Evolutionary conservation across 2,113 vertebrate species (phyloP), one percentile per base, ranked within the genome.

Genomic region (Microtus richardsoni): DNA sequence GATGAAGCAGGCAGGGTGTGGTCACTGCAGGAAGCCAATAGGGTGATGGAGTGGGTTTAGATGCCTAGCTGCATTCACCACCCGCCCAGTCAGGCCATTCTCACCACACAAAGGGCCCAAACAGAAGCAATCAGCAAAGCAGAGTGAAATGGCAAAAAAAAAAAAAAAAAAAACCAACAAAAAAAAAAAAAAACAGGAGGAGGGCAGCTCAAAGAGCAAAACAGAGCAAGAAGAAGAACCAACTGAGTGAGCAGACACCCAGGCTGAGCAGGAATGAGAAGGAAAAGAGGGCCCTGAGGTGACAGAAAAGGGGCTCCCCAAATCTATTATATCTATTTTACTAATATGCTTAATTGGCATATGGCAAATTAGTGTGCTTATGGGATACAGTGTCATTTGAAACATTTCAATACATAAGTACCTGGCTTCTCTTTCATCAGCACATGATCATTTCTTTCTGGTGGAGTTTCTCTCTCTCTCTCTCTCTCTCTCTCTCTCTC

Each of bases 71-170:
- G 79, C 52, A 16, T 85, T 90, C 88, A 75, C 58, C 39, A 90
- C 87, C 28, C 60, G 71, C 85, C 89, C 70, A n/a, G 3, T 78
- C 62, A n/a, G 70, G 62, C 94, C 68, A 44, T 93, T 94, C 95
- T 93, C 92, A 79, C 49, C 95, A 74, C 95, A 96, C 97, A 97
- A 96, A 98, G 96, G 95, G 74, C 91, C 95, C 96, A 96, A 86
- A 97, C 93, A 93, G 85, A 68, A 17, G 1, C 0, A 21, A 14
- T 86, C 79, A 58, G 93, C 84, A 26, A 24, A 88, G 62, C 86
- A 70, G 79, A 70, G 86, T 71, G 86, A 96, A 92, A 94, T 89
- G 95, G 92, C 92, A 96, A 95, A 60, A 88, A 84, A 13, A 80
- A 89, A 11, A 80, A 89, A 96, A 91, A 90, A 95, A 95, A 91